phyloP scores from a whole-genome alignment of 92 coral and sea anemone species.

The Zoanthus solanderi region DNA sequence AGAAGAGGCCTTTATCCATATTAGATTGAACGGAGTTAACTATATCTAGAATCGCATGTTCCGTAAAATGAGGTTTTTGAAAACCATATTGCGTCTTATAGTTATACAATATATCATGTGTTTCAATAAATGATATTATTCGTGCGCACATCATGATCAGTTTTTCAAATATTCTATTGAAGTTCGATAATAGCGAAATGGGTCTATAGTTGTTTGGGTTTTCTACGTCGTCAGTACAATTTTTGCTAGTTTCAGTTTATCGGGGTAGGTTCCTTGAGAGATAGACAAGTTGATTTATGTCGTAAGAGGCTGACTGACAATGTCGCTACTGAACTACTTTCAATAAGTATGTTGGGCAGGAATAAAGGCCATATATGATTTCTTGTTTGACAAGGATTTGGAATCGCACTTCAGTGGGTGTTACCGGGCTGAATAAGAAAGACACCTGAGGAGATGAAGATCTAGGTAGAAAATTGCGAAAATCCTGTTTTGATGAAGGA shows the following conservation, averaged over 20 bases:
- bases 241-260: constrained; percentile 17
- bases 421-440: constrained; percentile 54
- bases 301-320: constrained; percentile 14
- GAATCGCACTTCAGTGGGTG: constrained; percentile 41
- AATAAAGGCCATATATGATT: constrained; percentile 58
- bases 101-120: no score
- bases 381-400: constrained; percentile 51
- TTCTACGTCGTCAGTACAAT: no score
- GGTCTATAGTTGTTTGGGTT: no score
- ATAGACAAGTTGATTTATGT: not conserved
- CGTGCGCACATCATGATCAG: no score
- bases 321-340: constrained; percentile 38
- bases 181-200: no score
- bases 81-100: no score
- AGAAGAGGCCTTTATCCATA: no score
- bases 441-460: constrained; percentile 36
- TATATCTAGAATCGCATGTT: no score
- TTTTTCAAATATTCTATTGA: no score
- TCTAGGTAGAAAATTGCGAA: constrained; percentile 37
- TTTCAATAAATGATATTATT: no score
- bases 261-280: not conserved
- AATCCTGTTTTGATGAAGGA: constrained; percentile 43
- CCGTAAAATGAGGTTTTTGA: no score
- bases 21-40: no score
- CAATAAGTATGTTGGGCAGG: constrained; percentile 41